These are phyloP conservation scores for Regulus satrapa DNA, from an alignment of 2,113 vertebrate species.

Conservation along the genomic window DNA sequence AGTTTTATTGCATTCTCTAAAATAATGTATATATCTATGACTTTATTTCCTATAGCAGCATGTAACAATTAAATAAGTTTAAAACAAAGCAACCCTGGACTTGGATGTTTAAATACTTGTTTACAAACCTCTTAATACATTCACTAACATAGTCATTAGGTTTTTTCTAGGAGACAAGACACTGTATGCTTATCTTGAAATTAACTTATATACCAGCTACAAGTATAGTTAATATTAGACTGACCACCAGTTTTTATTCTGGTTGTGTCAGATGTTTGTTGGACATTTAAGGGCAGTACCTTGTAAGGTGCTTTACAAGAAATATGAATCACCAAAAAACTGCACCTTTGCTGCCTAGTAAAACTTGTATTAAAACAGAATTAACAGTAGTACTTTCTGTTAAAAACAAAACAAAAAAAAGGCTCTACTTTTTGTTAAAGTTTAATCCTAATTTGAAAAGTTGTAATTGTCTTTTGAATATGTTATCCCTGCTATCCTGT, in stretches of 20 bases:
- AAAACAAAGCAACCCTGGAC: accelerated
- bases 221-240: neutral
- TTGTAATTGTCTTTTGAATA: neutral
- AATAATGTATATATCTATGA: neutral
- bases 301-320: neutral
- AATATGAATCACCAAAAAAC: neutral
- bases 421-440: neutral
- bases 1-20: neutral
- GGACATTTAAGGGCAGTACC: neutral
- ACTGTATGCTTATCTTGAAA: neutral
- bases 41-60: neutral
- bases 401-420: neutral
- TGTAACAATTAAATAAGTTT: neutral
- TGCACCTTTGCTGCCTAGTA: neutral
- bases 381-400: neutral
- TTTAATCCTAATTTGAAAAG: neutral
- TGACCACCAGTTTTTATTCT: neutral
- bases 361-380: neutral
- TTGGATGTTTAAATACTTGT: neutral
- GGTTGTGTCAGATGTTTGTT: neutral
- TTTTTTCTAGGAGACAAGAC: neutral
- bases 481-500: neutral
- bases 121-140: neutral
- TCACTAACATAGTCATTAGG: neutral
- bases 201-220: neutral